Evolutionary conservation across 2,797 vertebrate species (phyloP).

Genomic region (Trachurus trachurus): DNA sequence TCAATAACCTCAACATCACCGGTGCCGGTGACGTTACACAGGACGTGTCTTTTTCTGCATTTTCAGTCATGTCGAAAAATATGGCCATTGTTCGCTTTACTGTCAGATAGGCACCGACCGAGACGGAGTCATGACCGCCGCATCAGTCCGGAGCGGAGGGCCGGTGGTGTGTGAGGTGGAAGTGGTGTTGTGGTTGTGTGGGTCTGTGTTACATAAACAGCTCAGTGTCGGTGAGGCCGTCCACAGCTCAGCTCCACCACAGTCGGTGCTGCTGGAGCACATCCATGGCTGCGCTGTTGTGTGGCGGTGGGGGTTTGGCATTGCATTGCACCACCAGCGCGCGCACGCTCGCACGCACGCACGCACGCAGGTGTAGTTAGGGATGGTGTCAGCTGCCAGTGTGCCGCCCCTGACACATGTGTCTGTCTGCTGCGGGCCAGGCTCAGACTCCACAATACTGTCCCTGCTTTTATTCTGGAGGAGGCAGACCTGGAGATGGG

Average conservation of each 20-base stretch:
- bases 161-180: too few relatives aligned
- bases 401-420: slow-evolving; percentile 26
- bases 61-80: slow-evolving; percentile 36
- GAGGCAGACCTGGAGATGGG: too few relatives aligned
- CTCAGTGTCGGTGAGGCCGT: not conserved
- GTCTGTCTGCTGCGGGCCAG: not conserved
- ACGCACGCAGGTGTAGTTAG: slow-evolving; percentile 19
- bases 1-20: accelerated
- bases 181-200: not conserved
- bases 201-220: not conserved
- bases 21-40: not conserved
- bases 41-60: slow-evolving; percentile 16
- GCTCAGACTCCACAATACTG: not conserved
- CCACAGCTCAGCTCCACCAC: not conserved
- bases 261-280: not conserved
- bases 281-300: slow-evolving; percentile 29
- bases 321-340: slow-evolving; percentile 52
- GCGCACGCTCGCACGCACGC: not conserved
- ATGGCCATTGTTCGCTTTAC: slow-evolving; percentile 66
- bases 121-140: not conserved
- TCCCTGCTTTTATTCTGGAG: not conserved
- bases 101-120: slow-evolving; percentile 20
- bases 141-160: not conserved
- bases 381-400: slow-evolving; percentile 25
- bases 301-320: slow-evolving; percentile 25